Evolutionary conservation across 2,888 invertebrate genomes (phyloP).

Genomic region (Volucella inanis): DNA sequence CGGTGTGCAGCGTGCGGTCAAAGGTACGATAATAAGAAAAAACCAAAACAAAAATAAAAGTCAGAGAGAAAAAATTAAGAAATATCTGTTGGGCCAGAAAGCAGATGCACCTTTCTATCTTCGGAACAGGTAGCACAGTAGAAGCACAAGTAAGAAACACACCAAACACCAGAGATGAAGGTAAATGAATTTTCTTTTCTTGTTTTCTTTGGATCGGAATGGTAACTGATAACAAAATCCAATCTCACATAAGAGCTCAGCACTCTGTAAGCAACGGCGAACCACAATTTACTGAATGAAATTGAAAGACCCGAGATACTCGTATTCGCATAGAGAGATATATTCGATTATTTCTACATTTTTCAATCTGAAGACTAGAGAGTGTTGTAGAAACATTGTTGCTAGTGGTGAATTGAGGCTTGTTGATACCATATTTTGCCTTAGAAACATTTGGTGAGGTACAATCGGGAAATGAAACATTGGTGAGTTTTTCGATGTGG

Average conservation of each 20-base stretch:
- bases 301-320: constrained; percentile 5
- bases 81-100: constrained; percentile 25
- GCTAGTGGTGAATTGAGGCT: background rate
- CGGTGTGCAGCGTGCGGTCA: constrained; percentile 47
- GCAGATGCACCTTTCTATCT: constrained; percentile 59
- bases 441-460: background rate
- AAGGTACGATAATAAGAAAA: constrained; percentile 1
- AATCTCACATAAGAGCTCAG: background rate
- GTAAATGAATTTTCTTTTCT: background rate
- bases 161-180: background rate
- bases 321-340: background rate
- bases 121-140: constrained; percentile 61
- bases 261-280: constrained; percentile 27
- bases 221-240: constrained; percentile 12
- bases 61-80: background rate
- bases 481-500: background rate
- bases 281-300: constrained; percentile 58
- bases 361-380: constrained; percentile 14
- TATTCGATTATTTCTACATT: constrained; percentile 40
- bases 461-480: constrained; percentile 4
- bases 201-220: constrained; percentile 17
- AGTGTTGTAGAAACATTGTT: constrained; percentile 15
- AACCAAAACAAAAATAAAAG: too few species aligned
- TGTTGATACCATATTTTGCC: background rate
- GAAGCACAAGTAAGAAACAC: constrained; percentile 45